A percentile compares a stretch with the other conserved stretches of the same genome.
These are phyloP conservation scores for Danaus melanippus DNA, from an alignment of 1,140 invertebrate species.

Conservation along the genomic window DNA sequence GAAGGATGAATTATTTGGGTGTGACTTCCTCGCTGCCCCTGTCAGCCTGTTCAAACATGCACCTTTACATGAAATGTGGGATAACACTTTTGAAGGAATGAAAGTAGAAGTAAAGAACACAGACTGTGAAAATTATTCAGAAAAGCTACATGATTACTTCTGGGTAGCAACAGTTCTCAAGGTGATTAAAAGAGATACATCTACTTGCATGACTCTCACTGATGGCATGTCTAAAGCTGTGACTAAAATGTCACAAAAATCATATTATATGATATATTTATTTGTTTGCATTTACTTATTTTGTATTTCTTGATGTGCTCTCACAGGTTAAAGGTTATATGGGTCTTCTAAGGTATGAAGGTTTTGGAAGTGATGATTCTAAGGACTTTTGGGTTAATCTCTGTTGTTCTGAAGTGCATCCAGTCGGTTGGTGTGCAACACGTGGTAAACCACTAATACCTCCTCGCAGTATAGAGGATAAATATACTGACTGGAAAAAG, in stretches of 20 bases:
- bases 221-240: no score
- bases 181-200: constrained; percentile 26
- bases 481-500: constrained; percentile 95
- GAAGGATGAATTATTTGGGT: constrained; percentile 82
- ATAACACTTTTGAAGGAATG: constrained; percentile 93
- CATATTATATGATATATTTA: constrained; percentile 6
- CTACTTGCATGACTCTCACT: no score
- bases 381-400: constrained; percentile 98
- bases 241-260: constrained; percentile 4
- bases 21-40: constrained; percentile 87
- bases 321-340: constrained; percentile 88
- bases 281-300: not conserved
- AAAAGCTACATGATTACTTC: constrained; percentile 84
- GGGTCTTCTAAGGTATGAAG: constrained; percentile 94
- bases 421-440: constrained; percentile 97
- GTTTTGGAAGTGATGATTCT: constrained; percentile 88
- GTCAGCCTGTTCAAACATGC: constrained; percentile 94
- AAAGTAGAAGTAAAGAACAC: constrained; percentile 96
- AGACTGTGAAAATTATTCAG: constrained; percentile 86
- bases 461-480: constrained; percentile 90
- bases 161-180: constrained; percentile 96
- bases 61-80: constrained; percentile 93
- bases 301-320: not conserved
- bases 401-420: constrained; percentile 93
- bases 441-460: constrained; percentile 95